Base-by-base conservation (phyloP, 2,888 invertebrate species). In the Tholera decimalis region DNA sequence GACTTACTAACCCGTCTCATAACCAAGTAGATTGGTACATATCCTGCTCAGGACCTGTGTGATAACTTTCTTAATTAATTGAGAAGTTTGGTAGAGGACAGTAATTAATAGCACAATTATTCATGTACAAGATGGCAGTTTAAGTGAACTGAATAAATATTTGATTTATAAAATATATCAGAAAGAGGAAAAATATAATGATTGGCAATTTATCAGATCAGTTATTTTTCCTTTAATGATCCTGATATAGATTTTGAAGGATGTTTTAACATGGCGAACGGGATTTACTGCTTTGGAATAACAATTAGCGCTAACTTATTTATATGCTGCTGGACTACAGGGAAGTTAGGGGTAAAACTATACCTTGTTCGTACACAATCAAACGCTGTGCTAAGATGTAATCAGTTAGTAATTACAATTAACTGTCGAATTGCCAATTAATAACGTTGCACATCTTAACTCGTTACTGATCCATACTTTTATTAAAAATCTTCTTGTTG, bases 221-320 rank as follows among this genome's bases (percentile, higher is more conserved):
- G n/a, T n/a, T 26, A 51, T 61, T 72, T 67, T 74, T 54, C 64
- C 5, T 43, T 4, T 53, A 37, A 7, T 13, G 24, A 30, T 56
- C 47, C 44, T 47, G 33, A 51, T 59, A 63, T 51, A 43, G 58
- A 35, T 47, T 39, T 47, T 47, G 55, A 73, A 73, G 73, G 77
- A 76, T 53, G 20, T 53, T 63, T 44, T 15, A 15, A 44, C 28
- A 53, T 58, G 58, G 39, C 22, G 26, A 24, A 47, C n/a, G 3
- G 39, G 15, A 41, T 30, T 46, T 22, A 41, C 50, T 59, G 26
- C 33, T 50, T 39, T 13, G 3, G 74, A 74, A 74, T 74, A 15
- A 7, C 33, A 71, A 67, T 44, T 33, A 50, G 30, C 37, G 18
- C 24, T 24, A 8, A 35, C 9, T 47, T 8, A 53, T 71, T 41